Base-by-base conservation (phyloP, 2,797 vertebrate species). In the Notolabrus celidotus region DNA sequence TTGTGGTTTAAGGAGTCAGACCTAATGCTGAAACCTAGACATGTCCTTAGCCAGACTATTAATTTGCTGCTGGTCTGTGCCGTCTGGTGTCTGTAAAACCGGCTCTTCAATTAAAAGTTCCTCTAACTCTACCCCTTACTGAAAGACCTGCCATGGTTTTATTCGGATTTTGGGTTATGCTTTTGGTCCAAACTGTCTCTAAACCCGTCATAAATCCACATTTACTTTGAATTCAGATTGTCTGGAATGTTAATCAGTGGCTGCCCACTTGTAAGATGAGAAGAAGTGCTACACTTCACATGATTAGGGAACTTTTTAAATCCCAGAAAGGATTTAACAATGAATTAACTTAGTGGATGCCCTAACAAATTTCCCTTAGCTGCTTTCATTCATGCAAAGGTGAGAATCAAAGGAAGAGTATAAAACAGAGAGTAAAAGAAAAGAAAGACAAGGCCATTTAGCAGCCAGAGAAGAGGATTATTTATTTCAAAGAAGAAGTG, bases 401-500 rank as follows among this genome's bases (percentile, higher is more conserved):
- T 79, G 42, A 64, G 53, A 85, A 62, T 80, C 52, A 75, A 67
- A 79, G 45, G 23, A 79, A 52, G 67, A 54, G 41, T 38, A 46
- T 45, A 70, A 50, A 79, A 49, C 67, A 45, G n/a, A 51, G 16
- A 25, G 45, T 42, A 22, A 61, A 68, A 66, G 57, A 14, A 42
- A 36, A 42, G 53, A 65, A 67, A 73, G 57, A 71, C 62, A 49
- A 58, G 63, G 52, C 47, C 31, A 72, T 86, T 87, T 76, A 80
- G 56, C 45, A 67, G 80, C 69, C 56, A 41, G 76, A 69, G 56
- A 25, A 57, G 79, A 82, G 80, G 82, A 90, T 89, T 88, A 84
- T 86, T 89, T 84, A 77, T 87, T 82, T 85, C 80, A 88, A 85
- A 86, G 80, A 59, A 77, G 66, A 84, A 79, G 45, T 67, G 50